These are phyloP conservation scores for Anoplius nigerrimus DNA, from an alignment of 2,888 invertebrate species.

Conservation along the genomic window DNA sequence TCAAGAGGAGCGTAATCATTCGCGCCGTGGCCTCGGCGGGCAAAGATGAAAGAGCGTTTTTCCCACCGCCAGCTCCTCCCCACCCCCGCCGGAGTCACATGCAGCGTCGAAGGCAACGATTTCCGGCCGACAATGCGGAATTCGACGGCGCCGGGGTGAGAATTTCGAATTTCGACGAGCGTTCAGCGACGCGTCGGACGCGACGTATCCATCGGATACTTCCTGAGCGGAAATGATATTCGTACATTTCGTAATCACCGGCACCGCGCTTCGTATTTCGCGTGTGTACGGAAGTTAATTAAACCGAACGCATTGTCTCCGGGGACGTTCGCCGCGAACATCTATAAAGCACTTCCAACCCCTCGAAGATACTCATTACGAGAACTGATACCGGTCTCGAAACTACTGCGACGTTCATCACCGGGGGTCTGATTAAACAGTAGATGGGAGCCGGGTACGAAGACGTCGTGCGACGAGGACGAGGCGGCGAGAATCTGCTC, in stretches of 20 bases:
- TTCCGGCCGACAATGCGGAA: too few relatives aligned
- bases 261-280: constrained; percentile 4
- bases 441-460: constrained; percentile 7
- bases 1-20: constrained; percentile 9
- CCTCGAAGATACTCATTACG: constrained; percentile 46
- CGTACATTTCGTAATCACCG: constrained; percentile 6
- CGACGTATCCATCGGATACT: too few relatives aligned
- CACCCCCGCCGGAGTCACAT: too few relatives aligned
- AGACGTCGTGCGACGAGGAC: constrained; percentile 12
- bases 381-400: constrained; percentile 50
- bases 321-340: constrained; percentile 28
- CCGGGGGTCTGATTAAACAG: constrained; percentile 49
- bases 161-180: too few relatives aligned
- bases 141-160: too few relatives aligned
- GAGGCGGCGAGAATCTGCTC: neutral
- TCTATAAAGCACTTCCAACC: constrained; percentile 42
- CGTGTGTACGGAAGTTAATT: constrained; percentile 47
- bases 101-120: too few relatives aligned
- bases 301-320: constrained; percentile 48
- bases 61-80: too few relatives aligned
- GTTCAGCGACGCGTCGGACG: too few relatives aligned
- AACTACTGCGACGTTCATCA: constrained; percentile 33
- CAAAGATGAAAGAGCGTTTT: constrained; percentile 9
- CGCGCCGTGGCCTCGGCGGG: neutral
- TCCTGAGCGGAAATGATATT: neutral